These are phyloP conservation scores for Hylia prasina DNA, from an alignment of 2,113 vertebrate genomes.

Conservation along the genomic window DNA sequence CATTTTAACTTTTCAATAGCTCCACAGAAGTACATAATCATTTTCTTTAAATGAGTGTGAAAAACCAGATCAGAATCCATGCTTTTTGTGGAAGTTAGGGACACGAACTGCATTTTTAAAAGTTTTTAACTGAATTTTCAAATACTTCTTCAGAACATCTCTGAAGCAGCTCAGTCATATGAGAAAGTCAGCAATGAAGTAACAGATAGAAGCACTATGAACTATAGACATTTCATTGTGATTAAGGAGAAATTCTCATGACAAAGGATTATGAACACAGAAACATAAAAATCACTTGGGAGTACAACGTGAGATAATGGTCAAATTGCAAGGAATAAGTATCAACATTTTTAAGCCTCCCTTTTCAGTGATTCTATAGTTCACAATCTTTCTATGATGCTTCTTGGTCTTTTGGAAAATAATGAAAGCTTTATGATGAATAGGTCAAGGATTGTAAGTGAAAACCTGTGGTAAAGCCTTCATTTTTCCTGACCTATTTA, in stretches of 20 bases:
- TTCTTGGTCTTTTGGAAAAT: background rate
- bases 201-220: background rate
- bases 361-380: background rate
- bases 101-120: background rate
- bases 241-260: background rate
- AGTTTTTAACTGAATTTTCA: background rate
- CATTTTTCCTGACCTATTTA: background rate
- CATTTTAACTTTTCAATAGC: background rate
- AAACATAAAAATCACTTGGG: background rate
- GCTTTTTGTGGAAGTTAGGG: background rate
- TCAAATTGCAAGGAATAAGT: background rate
- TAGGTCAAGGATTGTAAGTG: background rate
- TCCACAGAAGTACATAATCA: background rate
- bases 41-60: background rate
- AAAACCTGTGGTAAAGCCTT: background rate
- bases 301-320: background rate
- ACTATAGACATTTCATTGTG: background rate
- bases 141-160: background rate
- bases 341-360: background rate
- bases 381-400: background rate
- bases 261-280: background rate
- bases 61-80: background rate
- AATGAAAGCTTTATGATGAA: background rate
- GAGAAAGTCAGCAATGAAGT: background rate
- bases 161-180: background rate